Conservation (phyloP, 2,113 vertebrate species). For the Zosterops hypoxanthus region DNA sequence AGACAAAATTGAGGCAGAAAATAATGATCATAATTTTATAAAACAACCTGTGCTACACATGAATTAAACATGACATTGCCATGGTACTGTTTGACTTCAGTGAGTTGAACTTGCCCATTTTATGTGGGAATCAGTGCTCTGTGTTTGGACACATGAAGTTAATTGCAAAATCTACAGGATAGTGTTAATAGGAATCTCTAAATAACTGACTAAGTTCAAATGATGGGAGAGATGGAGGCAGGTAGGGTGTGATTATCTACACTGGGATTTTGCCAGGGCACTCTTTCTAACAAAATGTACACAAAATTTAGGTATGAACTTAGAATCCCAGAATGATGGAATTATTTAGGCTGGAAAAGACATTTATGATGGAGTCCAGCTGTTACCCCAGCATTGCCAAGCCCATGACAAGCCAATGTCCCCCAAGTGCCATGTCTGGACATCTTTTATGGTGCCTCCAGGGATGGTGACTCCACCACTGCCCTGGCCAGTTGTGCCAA, state of each 20-base stretch:
- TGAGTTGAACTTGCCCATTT: neutral
- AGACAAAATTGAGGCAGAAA: neutral
- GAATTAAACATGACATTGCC: slow-evolving; percentile 2
- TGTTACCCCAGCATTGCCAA: neutral
- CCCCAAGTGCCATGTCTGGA: neutral
- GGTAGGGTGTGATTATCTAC: neutral
- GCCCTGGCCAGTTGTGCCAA: neutral
- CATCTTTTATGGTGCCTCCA: neutral
- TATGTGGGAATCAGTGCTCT: neutral
- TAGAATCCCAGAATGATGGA: neutral
- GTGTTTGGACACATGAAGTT: neutral
- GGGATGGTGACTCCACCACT: neutral
- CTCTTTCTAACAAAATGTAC: neutral
- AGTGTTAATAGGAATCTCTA: neutral
- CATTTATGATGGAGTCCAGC: neutral
- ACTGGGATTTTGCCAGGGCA: neutral
- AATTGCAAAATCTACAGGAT: neutral
- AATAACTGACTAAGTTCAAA: neutral
- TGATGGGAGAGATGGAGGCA: neutral
- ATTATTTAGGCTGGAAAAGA: neutral
- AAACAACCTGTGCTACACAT: neutral
- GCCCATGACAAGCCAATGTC: too few species aligned
- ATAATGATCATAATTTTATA: neutral
- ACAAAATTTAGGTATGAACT: neutral
- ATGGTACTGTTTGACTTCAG: neutral